Conservation (phyloP, 2,797 vertebrate genomes). For the Sebastes variabilis region DNA sequence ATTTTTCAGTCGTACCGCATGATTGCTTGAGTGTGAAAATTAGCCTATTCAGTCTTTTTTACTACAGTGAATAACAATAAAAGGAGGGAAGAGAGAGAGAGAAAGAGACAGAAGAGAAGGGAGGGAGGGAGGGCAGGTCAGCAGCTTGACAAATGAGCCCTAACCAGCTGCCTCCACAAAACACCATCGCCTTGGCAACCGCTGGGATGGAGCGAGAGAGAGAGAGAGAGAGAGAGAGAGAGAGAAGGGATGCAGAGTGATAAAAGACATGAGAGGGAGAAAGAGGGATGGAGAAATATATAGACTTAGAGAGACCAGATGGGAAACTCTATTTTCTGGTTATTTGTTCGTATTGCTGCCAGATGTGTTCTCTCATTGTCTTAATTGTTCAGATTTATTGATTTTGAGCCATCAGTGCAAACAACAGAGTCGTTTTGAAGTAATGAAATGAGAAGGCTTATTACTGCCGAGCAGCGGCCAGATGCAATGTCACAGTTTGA, state of each 20-base stretch:
- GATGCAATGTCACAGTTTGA: neutral
- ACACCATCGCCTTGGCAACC: slow-evolving; percentile 75
- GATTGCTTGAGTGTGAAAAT: slow-evolving; percentile 4
- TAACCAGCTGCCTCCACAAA: slow-evolving; percentile 71
- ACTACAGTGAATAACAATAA: neutral
- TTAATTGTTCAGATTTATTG: neutral
- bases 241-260: slow-evolving; percentile 5
- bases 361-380: slow-evolving; percentile 46
- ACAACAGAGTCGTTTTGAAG: slow-evolving; percentile 12
- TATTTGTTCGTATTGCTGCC: slow-evolving; percentile 26
- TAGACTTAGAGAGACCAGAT: slow-evolving; percentile 21
- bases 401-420: slow-evolving; percentile 5
- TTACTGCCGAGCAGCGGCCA: neutral
- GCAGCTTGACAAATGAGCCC: slow-evolving; percentile 68
- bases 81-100: neutral
- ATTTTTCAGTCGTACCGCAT: neutral
- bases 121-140: slow-evolving; percentile 51
- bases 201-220: slow-evolving; percentile 57
- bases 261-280: slow-evolving; percentile 15
- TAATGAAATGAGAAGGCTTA: slow-evolving; percentile 1
- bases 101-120: neutral
- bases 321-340: slow-evolving; percentile 10
- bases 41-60: slow-evolving; percentile 19
- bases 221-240: neutral
- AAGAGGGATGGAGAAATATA: slow-evolving; percentile 12